Evolutionary conservation across 2,113 vertebrate genomes (phyloP), one percentile per base, ranked within the genome.

Genomic region (Chunga burmeisteri): DNA sequence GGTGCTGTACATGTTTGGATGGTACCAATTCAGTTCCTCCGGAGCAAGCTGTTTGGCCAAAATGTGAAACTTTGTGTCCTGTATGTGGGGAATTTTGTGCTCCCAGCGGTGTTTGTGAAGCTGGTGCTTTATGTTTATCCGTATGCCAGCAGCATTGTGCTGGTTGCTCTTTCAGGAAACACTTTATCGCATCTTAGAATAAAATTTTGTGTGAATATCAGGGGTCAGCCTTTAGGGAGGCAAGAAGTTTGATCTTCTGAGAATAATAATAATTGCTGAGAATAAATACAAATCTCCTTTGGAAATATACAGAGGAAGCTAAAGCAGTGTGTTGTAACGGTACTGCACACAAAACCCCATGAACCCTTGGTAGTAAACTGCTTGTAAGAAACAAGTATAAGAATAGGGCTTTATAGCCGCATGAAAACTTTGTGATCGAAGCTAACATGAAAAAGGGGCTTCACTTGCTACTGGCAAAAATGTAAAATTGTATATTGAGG

Each of bases 1-100:
- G 50, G 62, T 2, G 1, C 66, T 34, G 13, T 32, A 3, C 0
- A 1, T 62, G 18, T 89, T 85, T 71, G 38, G 13, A 61, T 2
- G 1, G 14, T 40, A n/a, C 27, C n/a, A 13, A 2, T 63, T 78
- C 20, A 6, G 7, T 30, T 55, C 47, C 74, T 44, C 18, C 44
- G 8, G 19, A 18, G 26, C 30, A n/a, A 75, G 52, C 34, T 85
- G 23, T 63, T 77, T 30, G 52, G 47, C 44, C 52, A 75, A 36
- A 86, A 59, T 1, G 11, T 13, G 18, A 65, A 63, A 47, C 22
- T 84, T 61, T 0, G 2, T 42, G 25, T 63, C 16, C 21, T 61
- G 9, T 30, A 10, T 0, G 0, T 22, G 30, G 13, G 62, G 66
- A 21, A 65, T 44, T 56, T 16, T 63, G 62, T 30, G 49, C n/a